These are phyloP conservation scores for Autographa gamma DNA, from an alignment of 2,888 invertebrate species.

Conservation along the genomic window DNA sequence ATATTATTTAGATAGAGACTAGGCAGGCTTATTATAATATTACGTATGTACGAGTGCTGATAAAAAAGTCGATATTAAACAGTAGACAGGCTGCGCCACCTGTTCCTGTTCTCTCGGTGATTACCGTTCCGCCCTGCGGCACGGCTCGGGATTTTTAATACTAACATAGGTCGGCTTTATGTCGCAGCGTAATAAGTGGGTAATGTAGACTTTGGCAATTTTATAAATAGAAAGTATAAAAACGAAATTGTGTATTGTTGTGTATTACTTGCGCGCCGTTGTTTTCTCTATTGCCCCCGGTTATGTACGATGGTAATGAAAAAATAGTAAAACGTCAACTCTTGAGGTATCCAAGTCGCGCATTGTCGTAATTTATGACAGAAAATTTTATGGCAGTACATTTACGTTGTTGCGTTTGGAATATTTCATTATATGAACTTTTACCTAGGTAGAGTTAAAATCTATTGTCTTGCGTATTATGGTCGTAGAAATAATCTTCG, in stretches of 20 bases:
- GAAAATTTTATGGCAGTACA: conserved; percentile 49
- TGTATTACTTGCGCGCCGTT: conserved; percentile 41
- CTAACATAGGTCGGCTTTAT: conserved; percentile 61
- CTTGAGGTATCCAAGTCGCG: conserved; percentile 45
- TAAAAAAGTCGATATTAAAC: conserved; percentile 75
- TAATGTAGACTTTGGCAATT: conserved; percentile 60
- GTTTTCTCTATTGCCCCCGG: conserved; percentile 30
- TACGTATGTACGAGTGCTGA: conserved; percentile 66
- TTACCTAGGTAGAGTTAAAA: conserved; percentile 40
- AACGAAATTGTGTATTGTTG: conserved; percentile 52
- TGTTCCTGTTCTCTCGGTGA: conserved; percentile 73
- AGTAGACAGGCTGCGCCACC: conserved; percentile 71
- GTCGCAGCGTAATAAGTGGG: conserved; percentile 55
- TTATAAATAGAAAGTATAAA: conserved; percentile 56
- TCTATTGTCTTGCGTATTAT: conserved; percentile 52
- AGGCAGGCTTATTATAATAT: conserved; percentile 59
- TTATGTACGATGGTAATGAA: conserved; percentile 39
- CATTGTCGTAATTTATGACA: conserved; percentile 48
- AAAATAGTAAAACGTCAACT: conserved; percentile 51
- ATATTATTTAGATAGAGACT: conserved; percentile 64
- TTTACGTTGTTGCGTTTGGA: conserved; percentile 44
- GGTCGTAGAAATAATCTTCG: conserved; percentile 20
- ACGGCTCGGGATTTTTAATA: conserved; percentile 67
- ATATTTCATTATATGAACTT: conserved; percentile 47
- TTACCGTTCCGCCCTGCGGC: conserved; percentile 71